phyloP scores from a whole-genome alignment of 1,140 invertebrate species.

The Brachionus calyciflorus region DNA sequence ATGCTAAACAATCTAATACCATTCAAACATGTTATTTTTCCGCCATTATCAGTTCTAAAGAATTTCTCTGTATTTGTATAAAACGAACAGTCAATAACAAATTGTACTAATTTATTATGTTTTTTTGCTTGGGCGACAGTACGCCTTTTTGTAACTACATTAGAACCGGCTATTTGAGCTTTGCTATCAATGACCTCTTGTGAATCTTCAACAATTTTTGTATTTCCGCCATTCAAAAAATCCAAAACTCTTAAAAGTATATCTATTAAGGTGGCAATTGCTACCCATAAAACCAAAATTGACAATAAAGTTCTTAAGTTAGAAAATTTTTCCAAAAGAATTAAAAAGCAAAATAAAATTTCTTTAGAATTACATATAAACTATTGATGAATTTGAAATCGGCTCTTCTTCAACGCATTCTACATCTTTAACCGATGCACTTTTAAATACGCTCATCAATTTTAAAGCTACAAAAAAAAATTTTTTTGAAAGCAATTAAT shows the following conservation, averaged over 20 bases:
- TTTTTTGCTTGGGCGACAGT: background rate
- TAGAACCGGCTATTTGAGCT: background rate
- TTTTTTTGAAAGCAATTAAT: background rate
- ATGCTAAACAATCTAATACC: constrained; percentile 46
- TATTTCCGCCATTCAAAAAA: background rate
- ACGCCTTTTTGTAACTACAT: background rate
- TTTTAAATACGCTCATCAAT: constrained; percentile 37
- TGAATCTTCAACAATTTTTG: background rate
- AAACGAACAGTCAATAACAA: constrained; percentile 1
- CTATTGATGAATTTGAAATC: background rate
- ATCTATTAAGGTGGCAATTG: background rate
- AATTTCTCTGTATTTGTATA: constrained; percentile 45
- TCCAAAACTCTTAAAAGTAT: background rate
- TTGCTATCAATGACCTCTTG: background rate
- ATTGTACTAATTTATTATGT: background rate
- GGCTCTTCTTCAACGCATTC: constrained; percentile 32
- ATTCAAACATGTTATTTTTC: constrained; percentile 31
- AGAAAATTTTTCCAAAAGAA: background rate
- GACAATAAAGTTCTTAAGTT: constrained; percentile 12
- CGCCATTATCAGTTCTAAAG: constrained; percentile 43
- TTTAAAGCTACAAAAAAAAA: constrained; percentile 9
- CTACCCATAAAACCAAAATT: background rate
- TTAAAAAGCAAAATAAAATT: background rate
- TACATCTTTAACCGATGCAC: constrained; percentile 21
- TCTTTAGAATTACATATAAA: constrained; percentile 7